Evolutionary conservation across 2,797 vertebrate species (phyloP).

Genomic region (Coranthus polyacanthus): DNA sequence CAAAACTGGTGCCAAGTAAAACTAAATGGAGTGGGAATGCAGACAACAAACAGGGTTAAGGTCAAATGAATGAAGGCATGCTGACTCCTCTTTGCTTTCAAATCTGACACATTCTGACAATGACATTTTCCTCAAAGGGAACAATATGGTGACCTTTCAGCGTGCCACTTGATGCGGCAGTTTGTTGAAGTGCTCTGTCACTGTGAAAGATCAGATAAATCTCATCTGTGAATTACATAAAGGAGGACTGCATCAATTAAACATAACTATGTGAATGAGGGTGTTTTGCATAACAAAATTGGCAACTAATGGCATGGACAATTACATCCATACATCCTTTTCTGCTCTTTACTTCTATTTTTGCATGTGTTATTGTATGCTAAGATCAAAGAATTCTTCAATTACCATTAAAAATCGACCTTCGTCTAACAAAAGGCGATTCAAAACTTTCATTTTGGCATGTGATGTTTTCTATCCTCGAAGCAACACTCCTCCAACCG

Average conservation of each 20-base stretch:
- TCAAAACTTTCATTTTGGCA: too few species aligned
- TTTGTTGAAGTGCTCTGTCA: slow-evolving; percentile 56
- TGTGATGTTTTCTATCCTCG: too few species aligned
- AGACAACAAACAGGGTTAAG: slow-evolving; percentile 31
- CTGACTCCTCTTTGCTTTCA: slow-evolving; percentile 52
- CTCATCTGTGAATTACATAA: slow-evolving; percentile 38
- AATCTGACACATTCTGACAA: slow-evolving; percentile 61
- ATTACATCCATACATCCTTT: too few species aligned
- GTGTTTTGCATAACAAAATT: background rate
- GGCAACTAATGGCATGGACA: slow-evolving; percentile 1
- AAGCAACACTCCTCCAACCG: too few species aligned
- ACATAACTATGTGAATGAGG: slow-evolving; percentile 4
- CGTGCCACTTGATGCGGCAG: slow-evolving; percentile 59
- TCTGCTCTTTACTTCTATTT: too few species aligned
- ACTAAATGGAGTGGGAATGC: slow-evolving; percentile 9
- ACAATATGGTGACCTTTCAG: slow-evolving; percentile 75
- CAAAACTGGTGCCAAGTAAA: background rate
- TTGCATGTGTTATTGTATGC: too few species aligned
- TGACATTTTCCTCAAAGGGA: slow-evolving; percentile 77
- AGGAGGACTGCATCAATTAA: slow-evolving; percentile 28
- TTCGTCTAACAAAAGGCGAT: too few species aligned
- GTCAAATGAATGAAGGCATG: slow-evolving; percentile 39
- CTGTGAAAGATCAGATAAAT: slow-evolving; percentile 63
- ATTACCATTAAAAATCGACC: too few species aligned
- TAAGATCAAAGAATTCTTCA: too few species aligned